Base-by-base conservation (phyloP, 2,888 invertebrate genomes). In the Shargacucullia verbasci region DNA sequence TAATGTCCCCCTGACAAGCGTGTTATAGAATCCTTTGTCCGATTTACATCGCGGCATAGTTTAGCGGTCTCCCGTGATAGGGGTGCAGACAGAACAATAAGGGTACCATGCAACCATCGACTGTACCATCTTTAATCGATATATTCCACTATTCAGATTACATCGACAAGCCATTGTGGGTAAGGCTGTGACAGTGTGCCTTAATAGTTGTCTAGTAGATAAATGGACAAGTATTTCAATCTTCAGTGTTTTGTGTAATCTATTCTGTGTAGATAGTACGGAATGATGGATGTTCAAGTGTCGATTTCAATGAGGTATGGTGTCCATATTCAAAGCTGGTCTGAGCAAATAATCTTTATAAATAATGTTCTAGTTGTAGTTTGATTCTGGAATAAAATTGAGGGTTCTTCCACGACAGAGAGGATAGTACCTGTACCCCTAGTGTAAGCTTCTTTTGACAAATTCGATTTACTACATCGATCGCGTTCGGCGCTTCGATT, bases 81-180 rank as follows among this genome's bases (percentile, higher is more conserved):
- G 87, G 88, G 83, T 86, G 86, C 58, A 75, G 92, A 92, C 92
- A 92, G 90, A 79, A 92, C 92, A 93, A 93, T 93, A 88, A 88
- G 87, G 85, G 87, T 85, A 86, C 88, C 87, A 85, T 79, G 79
- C 81, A 60, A 60, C 88, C 87, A 85, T 79, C 80, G 81, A 61
- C 63, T 55, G 80, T 77, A 75, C 76, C 77, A 85, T 84, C 82
- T 81, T 53, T 66, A 71, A 85, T 88, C 90, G 86, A 88, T 87
- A 80, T 82, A 86, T 88, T 88, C 82, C 83, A 70, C 80, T 82
- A 85, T 88, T 87, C 86, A 86, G 91, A 92, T 92, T 84, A 88
- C 78, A 80, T 80, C 81, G 83, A 86, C 82, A 84, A 72, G 71
- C 83, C 80, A 86, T 91, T 89, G 89, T 90, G 83, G 80, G 80